Conservation (phyloP, 2,797 vertebrate species). For the Sebastiscus tertius region DNA sequence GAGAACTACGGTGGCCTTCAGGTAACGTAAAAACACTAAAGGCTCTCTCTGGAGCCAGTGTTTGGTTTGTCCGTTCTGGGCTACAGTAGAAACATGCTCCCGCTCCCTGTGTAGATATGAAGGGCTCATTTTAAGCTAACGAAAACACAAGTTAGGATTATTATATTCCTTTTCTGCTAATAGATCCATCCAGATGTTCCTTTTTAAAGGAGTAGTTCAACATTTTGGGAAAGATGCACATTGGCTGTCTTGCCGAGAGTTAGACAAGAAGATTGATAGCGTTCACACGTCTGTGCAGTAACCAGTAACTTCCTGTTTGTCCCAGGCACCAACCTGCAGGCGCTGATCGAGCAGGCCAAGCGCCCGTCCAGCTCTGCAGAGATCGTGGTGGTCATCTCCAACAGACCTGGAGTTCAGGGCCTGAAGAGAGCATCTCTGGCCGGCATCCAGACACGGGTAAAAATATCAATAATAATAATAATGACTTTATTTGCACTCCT, state of each 20-base stretch:
- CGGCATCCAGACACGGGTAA: slow-evolving; percentile 91
- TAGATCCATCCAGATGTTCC: not conserved
- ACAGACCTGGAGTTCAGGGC: slow-evolving; percentile 89
- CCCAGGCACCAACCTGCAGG: slow-evolving; percentile 95
- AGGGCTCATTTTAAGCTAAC: too few relatives aligned
- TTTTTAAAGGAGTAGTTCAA: not conserved
- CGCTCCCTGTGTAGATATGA: too few relatives aligned
- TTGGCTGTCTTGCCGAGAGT: too few relatives aligned
- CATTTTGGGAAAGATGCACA: not conserved
- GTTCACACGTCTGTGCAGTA: not conserved
- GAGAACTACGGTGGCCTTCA: too few relatives aligned
- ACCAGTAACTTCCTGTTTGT: not conserved
- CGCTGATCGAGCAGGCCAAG: slow-evolving; percentile 89
- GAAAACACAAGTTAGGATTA: too few relatives aligned
- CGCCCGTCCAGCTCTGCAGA: slow-evolving; percentile 85
- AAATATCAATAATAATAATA: not conserved
- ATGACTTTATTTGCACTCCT: not conserved
- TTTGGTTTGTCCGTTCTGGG: too few relatives aligned
- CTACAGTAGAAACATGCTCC: too few relatives aligned
- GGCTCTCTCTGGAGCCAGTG: too few relatives aligned
- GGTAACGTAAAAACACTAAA: too few relatives aligned
- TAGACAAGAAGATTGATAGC: not conserved
- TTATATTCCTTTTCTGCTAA: too few relatives aligned
- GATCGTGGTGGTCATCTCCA: slow-evolving; percentile 94
- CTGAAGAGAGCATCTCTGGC: slow-evolving; percentile 90